Percentiles rank a stretch among this genome's conserved stretches.
Conservation (phyloP, 92 coral and sea anemone genomes). For the Desmophyllum pertusum region DNA sequence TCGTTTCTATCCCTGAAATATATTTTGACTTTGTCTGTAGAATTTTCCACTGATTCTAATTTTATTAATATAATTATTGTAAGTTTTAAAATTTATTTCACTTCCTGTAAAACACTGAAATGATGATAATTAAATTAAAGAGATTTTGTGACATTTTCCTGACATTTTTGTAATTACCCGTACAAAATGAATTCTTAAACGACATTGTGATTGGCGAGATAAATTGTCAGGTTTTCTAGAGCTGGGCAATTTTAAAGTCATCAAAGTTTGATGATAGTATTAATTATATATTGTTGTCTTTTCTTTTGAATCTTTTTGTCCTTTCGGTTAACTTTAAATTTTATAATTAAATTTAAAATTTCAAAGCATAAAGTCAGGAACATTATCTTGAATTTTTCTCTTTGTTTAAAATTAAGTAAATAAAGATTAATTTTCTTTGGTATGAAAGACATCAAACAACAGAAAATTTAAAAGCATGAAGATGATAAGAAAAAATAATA, state of each 20-base stretch:
- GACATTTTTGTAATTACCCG: constrained; percentile 6
- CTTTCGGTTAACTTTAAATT: neutral
- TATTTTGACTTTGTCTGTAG: neutral
- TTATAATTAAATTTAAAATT: neutral
- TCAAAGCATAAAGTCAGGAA: neutral
- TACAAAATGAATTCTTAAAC: neutral
- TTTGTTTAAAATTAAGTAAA: neutral
- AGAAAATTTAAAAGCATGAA: too few species aligned
- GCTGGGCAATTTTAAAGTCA: constrained; percentile 5
- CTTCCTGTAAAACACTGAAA: neutral
- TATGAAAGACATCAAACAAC: too few species aligned
- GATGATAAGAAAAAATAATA: too few species aligned
- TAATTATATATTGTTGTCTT: constrained; percentile 19
- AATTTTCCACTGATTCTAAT: neutral
- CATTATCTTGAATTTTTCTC: neutral
- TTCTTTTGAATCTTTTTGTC: neutral
- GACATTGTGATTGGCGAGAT: constrained; percentile 19
- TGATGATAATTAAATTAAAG: neutral
- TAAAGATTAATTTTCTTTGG: neutral
- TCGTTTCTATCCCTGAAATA: neutral
- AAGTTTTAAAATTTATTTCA: neutral
- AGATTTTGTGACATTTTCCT: constrained; percentile 21
- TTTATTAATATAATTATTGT: neutral
- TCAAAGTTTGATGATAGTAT: constrained; percentile 33
- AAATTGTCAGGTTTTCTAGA: constrained; percentile 9